These are phyloP conservation scores for Lochmaea capreae DNA, from an alignment of 2,888 invertebrate genomes.

Conservation along the genomic window DNA sequence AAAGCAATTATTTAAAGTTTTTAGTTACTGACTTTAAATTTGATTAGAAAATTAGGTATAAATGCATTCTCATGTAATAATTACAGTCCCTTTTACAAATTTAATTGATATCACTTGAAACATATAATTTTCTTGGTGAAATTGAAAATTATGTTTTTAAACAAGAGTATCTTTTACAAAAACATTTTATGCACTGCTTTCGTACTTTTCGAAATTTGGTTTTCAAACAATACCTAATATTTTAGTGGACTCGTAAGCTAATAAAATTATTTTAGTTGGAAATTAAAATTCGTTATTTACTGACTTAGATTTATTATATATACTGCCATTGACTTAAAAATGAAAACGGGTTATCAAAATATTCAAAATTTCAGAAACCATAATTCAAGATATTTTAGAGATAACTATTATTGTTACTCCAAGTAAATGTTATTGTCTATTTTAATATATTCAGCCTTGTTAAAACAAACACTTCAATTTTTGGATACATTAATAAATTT, in stretches of 20 bases:
- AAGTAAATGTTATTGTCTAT: background rate
- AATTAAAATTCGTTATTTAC: background rate
- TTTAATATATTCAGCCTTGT: background rate
- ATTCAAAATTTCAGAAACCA: background rate
- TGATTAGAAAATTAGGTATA: background rate
- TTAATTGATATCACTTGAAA: background rate
- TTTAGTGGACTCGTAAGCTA: too few species aligned
- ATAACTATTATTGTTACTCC: background rate
- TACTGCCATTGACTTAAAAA: background rate
- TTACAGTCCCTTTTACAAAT: background rate
- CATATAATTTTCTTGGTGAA: background rate
- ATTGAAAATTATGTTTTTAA: background rate
- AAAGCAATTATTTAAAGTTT: background rate
- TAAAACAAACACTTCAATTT: background rate
- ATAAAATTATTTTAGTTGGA: background rate
- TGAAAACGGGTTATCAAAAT: conserved; percentile 4
- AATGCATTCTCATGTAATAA: background rate
- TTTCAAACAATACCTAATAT: too few species aligned
- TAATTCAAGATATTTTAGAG: conserved; percentile 4
- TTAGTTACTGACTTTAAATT: background rate
- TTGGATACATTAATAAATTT: background rate
- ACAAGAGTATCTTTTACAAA: too few species aligned
- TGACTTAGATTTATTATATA: background rate
- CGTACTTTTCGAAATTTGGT: too few species aligned
- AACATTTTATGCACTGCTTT: too few species aligned